A percentile compares a stretch with the other conserved stretches of the same genome.
These are phyloP conservation scores for Zosterops lateralis DNA, from an alignment of 2,113 vertebrate species.

Conservation along the genomic window DNA sequence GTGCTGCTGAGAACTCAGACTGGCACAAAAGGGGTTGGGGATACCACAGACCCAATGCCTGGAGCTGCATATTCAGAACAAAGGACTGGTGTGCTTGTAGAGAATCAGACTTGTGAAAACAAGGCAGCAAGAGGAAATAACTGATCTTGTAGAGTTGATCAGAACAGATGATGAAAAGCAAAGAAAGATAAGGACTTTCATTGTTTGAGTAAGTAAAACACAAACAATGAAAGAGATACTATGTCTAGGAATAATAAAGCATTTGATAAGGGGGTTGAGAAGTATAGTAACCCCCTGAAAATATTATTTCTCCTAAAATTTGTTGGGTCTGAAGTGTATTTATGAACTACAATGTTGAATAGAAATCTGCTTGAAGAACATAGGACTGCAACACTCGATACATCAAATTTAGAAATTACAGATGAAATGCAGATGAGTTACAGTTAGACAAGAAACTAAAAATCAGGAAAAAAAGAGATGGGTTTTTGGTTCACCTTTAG, in stretches of 20 bases:
- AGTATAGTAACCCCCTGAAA: background rate
- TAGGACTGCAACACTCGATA: background rate
- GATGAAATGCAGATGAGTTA: background rate
- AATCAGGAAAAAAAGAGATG: background rate
- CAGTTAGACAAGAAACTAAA: background rate
- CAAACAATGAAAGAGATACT: background rate
- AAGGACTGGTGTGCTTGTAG: background rate
- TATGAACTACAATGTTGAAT: background rate
- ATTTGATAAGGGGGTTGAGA: background rate
- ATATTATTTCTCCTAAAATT: background rate
- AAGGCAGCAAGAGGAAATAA: background rate
- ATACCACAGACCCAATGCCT: rapidly evolving
- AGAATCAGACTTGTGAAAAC: background rate
- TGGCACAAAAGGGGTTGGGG: background rate
- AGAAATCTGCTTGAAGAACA: background rate
- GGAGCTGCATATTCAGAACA: background rate
- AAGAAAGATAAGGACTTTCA: background rate
- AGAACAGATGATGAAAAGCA: background rate
- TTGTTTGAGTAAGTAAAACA: background rate
- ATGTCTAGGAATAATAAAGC: background rate
- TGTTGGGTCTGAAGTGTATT: background rate
- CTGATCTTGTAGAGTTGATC: background rate
- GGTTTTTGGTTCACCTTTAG: background rate
- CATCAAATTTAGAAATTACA: background rate
- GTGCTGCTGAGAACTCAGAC: background rate